Conservation (phyloP, 2,888 invertebrate genomes). For the Parnassius smintheus region DNA sequence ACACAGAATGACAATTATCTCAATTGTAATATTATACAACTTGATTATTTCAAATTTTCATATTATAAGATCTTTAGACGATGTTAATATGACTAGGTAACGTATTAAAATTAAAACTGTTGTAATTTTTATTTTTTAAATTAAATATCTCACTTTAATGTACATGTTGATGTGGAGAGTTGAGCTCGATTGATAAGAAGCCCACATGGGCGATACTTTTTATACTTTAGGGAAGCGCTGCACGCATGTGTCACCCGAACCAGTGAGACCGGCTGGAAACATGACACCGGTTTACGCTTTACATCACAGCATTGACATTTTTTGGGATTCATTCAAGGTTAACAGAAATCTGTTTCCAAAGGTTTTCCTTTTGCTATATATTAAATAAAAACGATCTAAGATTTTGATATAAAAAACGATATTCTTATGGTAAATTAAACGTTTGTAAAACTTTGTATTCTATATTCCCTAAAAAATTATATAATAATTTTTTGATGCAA, state of each 20-base stretch:
- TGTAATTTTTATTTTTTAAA: background rate
- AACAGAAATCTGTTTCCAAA: slow-evolving; percentile 49
- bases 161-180: slow-evolving; percentile 66
- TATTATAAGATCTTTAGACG: too few relatives aligned
- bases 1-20: too few relatives aligned
- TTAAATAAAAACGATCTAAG: background rate
- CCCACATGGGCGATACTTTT: slow-evolving; percentile 63
- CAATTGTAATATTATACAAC: too few relatives aligned
- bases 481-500: too few relatives aligned
- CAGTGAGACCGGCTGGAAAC: slow-evolving; percentile 66
- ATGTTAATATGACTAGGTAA: too few relatives aligned
- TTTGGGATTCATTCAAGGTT: slow-evolving; percentile 68
- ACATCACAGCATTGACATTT: slow-evolving; percentile 63
- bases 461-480: too few relatives aligned
- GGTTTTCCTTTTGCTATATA: slow-evolving; percentile 21
- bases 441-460: background rate
- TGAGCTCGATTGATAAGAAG: slow-evolving; percentile 64
- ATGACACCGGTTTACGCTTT: slow-evolving; percentile 65
- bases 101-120: too few relatives aligned
- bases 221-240: slow-evolving; percentile 60
- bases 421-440: background rate
- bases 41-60: too few relatives aligned
- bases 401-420: background rate
- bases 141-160: slow-evolving; percentile 62
- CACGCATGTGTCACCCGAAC: slow-evolving; percentile 59